phyloP scores from a whole-genome alignment of 2,113 vertebrate genomes.

The Colistium nudipinnis region DNA sequence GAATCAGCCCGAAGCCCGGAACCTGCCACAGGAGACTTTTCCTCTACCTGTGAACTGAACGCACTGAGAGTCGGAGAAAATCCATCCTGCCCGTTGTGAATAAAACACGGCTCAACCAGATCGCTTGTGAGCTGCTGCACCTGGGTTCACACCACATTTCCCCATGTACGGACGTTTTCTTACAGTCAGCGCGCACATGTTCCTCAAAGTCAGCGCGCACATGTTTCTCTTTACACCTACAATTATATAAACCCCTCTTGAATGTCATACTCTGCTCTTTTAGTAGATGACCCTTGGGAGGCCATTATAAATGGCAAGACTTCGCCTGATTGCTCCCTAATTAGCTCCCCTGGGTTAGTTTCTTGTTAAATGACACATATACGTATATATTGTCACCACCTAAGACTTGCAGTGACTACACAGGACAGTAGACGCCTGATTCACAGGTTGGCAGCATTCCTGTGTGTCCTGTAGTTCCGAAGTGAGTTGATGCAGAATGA shows the following conservation, averaged over 20 bases:
- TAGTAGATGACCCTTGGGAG: constrained; percentile 55
- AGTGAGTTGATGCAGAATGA: constrained; percentile 25
- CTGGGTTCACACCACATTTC: too few relatives aligned
- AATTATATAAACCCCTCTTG: constrained; percentile 9
- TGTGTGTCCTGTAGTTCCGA: constrained; percentile 3
- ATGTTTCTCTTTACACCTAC: not conserved
- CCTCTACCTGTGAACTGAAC: too few relatives aligned
- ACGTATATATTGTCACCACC: constrained; percentile 20
- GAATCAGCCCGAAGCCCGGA: not conserved
- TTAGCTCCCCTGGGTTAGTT: constrained; percentile 65
- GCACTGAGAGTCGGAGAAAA: too few relatives aligned
- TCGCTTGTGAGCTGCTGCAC: too few relatives aligned
- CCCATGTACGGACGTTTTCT: not conserved
- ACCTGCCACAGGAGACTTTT: too few relatives aligned
- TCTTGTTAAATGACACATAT: constrained; percentile 54
- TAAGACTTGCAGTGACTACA: constrained; percentile 30
- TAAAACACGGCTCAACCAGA: too few relatives aligned
- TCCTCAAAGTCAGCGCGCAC: constrained; percentile 3
- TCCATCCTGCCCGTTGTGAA: too few relatives aligned
- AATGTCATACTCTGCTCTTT: constrained; percentile 21
- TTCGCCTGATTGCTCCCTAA: constrained; percentile 75
- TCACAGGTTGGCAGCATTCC: constrained; percentile 30
- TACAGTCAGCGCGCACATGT: constrained; percentile 11
- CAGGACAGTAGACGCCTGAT: constrained; percentile 27
- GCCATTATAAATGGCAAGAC: constrained; percentile 68